Evolutionary conservation across 2,888 invertebrate species (phyloP).

Genomic region (Drosophila borealis): DNA sequence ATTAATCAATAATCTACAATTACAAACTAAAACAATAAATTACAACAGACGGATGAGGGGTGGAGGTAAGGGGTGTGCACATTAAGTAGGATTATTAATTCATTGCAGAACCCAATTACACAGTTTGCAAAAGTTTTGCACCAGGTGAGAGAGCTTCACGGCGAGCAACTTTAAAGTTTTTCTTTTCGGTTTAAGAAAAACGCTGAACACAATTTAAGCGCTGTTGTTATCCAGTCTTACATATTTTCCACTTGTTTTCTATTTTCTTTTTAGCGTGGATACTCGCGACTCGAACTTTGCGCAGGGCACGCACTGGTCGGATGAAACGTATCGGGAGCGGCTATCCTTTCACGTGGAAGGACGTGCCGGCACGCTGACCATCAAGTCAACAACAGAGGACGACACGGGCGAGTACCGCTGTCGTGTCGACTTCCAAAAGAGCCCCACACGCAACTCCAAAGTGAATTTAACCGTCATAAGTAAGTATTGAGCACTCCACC

Average conservation of each 20-base stretch:
- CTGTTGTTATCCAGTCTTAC: constrained; percentile 15
- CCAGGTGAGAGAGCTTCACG: constrained; percentile 25
- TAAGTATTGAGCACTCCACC: constrained; percentile 86
- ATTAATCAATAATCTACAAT: constrained; percentile 72
- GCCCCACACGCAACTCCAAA: constrained; percentile 94
- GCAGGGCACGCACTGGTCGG: constrained; percentile 87
- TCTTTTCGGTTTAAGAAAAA: constrained; percentile 7
- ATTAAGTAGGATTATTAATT: constrained; percentile 67
- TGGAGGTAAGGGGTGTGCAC: neutral
- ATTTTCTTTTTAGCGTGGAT: constrained; percentile 85
- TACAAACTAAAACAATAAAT: constrained; percentile 77
- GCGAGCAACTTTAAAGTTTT: constrained; percentile 38
- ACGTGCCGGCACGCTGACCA: constrained; percentile 90
- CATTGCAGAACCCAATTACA: constrained; percentile 71
- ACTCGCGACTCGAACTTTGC: constrained; percentile 85
- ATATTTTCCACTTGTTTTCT: constrained; percentile 16
- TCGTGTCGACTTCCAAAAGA: constrained; percentile 95
- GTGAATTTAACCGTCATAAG: constrained; percentile 95
- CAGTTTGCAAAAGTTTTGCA: constrained; percentile 41
- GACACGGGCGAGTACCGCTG: constrained; percentile 95
- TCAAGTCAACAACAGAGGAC: constrained; percentile 90
- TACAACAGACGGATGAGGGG: constrained; percentile 18
- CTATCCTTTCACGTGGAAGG: constrained; percentile 91
- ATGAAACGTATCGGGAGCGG: constrained; percentile 87
- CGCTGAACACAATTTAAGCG: constrained; percentile 8